These are phyloP conservation scores for Xiphias gladius DNA, from an alignment of 2,113 vertebrate genomes.

Conservation along the genomic window DNA sequence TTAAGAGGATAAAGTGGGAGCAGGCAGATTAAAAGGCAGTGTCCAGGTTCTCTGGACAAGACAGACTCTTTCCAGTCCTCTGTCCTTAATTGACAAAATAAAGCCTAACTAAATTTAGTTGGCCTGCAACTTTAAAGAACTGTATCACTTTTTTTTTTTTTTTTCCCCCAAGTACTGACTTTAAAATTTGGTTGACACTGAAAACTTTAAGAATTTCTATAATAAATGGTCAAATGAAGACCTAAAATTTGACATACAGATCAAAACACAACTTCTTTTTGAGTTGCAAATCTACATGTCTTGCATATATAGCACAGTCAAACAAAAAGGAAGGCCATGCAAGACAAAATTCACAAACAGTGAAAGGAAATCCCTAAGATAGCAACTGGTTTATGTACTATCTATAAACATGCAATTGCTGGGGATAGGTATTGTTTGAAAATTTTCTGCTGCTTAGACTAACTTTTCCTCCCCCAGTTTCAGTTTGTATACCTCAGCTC, in stretches of 20 bases:
- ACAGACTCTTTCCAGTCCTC: slow-evolving; percentile 58
- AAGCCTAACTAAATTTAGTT: slow-evolving; percentile 73
- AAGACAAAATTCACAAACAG: no score
- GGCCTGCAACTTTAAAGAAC: slow-evolving; percentile 8
- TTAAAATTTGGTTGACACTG: neutral
- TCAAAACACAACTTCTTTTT: neutral
- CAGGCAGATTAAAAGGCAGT: slow-evolving; percentile 84
- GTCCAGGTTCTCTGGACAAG: slow-evolving; percentile 66
- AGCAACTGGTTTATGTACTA: no score
- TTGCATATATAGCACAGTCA: no score
- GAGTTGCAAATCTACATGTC: no score
- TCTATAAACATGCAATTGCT: no score
- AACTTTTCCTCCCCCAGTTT: no score
- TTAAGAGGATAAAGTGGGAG: slow-evolving; percentile 91
- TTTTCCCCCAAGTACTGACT: neutral
- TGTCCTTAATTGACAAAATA: slow-evolving; percentile 72
- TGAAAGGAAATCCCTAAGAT: no score
- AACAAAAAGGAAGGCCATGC: no score
- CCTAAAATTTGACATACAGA: neutral
- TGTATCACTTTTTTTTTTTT: slow-evolving; percentile 29
- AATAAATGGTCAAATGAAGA: neutral
- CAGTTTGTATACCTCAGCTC: no score
- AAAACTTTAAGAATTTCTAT: neutral
- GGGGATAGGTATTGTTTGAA: no score
- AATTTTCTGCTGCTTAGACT: no score